Evolutionary conservation across 2,888 invertebrate genomes (phyloP), one percentile per base, ranked within the genome.

Genomic region (Sinelater perroti): DNA sequence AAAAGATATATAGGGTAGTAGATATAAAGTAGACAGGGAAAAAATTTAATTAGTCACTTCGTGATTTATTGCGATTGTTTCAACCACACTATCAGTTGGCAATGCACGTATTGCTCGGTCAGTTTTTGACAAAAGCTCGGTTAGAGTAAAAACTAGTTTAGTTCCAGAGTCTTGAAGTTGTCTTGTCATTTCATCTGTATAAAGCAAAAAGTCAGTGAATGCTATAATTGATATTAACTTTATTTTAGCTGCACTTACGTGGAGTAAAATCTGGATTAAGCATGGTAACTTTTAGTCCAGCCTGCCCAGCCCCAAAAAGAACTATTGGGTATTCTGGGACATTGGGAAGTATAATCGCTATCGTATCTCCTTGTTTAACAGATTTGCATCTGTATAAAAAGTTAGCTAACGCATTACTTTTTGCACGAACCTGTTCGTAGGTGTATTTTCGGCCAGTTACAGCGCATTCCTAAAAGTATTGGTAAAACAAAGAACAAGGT

Each of bases 311-410:
- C 0, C 90, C 92, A 68, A 90, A 70, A 4, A 84, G 73, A 1
- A 85, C 82, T n/a, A 91, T 78, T 0, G 87, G 84, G 70, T 83
- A 89, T 75, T 93, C 93, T 0, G 92, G 91, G 14, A 87, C 69
- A 73, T 93, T 93, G 0, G 91, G 90, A 50, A 91, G 71, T 69
- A 90, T 83, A 3, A 93, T 67, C 0, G 87, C 88, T 1, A 92
- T 74, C 0, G 87, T 82, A 68, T 92, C 88, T 0, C 87, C 86
- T 61, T 84, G 82, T 30, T 74, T 75, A 6, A 89, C 73, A 49
- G 85, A 85, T 44, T 88, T 81, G 69, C 85, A 84, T 4, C 76
- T 80, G 35, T 87, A 81, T 46, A 91, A 44, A 47, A 69, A 68
- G 36, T 62, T 61, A 4, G 70, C 69, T 21, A 89, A 84, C 13